Evolutionary conservation across 2,797 vertebrate genomes (phyloP).

Genomic region (Sciurus carolinensis): DNA sequence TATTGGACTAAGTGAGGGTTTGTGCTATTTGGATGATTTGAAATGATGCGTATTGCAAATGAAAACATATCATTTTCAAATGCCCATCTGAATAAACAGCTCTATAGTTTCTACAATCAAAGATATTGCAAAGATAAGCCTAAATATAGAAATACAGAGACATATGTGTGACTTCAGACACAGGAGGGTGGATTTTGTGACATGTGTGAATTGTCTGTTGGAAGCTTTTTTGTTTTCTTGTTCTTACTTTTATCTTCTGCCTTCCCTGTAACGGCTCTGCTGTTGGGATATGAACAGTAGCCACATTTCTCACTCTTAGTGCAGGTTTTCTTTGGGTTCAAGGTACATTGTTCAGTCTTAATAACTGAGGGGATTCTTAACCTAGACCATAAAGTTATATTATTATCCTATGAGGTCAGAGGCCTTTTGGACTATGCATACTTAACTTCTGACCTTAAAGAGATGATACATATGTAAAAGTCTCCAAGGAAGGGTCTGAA

Average conservation of each 20-base stretch:
- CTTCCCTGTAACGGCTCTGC: constrained; percentile 85
- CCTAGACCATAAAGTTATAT: constrained; percentile 86
- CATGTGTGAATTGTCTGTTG: constrained; percentile 86
- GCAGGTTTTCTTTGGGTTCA: constrained; percentile 87
- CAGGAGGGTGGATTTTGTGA: constrained; percentile 86
- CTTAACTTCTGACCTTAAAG: constrained; percentile 89
- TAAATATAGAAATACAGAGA: constrained; percentile 85
- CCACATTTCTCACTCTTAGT: constrained; percentile 82
- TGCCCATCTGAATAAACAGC: constrained; percentile 79
- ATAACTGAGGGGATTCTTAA: constrained; percentile 88
- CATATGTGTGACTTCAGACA: constrained; percentile 86
- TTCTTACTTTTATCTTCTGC: constrained; percentile 86
- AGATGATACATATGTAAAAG: constrained; percentile 77
- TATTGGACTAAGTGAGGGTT: constrained; percentile 55
- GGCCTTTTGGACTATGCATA: constrained; percentile 85
- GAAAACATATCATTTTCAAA: constrained; percentile 78
- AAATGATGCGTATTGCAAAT: constrained; percentile 74
- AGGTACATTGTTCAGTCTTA: constrained; percentile 86
- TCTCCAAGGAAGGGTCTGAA: constrained; percentile 52
- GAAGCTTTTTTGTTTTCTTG: constrained; percentile 88
- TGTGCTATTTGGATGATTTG: constrained; percentile 49
- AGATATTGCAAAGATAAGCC: constrained; percentile 83
- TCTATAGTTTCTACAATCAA: constrained; percentile 76
- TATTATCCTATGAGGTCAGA: constrained; percentile 88
- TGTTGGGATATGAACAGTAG: constrained; percentile 73